Base-by-base conservation (phyloP, 2,797 vertebrate genomes). In the Taeniopygia guttata region DNA sequence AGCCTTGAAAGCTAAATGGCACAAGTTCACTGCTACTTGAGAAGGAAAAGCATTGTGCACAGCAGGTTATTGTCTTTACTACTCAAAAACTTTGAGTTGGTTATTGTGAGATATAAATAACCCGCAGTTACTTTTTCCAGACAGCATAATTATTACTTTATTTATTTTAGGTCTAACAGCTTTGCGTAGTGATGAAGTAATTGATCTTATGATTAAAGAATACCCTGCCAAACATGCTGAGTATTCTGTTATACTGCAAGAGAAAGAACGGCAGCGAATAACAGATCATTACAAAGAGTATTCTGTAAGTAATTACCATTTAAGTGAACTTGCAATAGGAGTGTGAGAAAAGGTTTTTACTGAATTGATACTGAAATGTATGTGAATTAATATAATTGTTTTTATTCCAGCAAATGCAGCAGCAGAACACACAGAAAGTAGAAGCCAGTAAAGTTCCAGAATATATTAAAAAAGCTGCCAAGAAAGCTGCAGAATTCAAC, bases 121-220 rank as follows among this genome's bases (percentile, higher is more conserved):
- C 22, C 10, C 67, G 30, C 10, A 22, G 21, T 63, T 84, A 43
- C 14, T 82, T 94, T 88, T 82, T 40, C 59, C 74, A 74, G 77
- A 29, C 63, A 92, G 48, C 55, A 22, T 93, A 38, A 72, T 90
- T 56, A 40, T 67, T 93, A 25, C 64, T 83, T 91, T 94, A 45
- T 94, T 69, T 95, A 45, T 72, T 96, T 70, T 92, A 99, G 99
- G 99, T 93, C 97, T 99, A 74, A 99, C 99, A 21, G 99, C 99
- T 79, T 97, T 99, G 94, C 98, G 99, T 67, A 99, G 99, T 70
- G 99, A 99, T 94, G 99, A 99, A 97, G 99, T 99, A 56, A 99
- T 99, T 84, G 99, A 99, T 97, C 98, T 99, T 94, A 99, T 99
- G 99, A 99, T 99, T 96, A 99, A 99, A 95, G 99, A 99, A 95